Evolutionary conservation across 2,113 vertebrate genomes (phyloP), one percentile per base, ranked within the genome.

Genomic region (Gopherus flavomarginatus): DNA sequence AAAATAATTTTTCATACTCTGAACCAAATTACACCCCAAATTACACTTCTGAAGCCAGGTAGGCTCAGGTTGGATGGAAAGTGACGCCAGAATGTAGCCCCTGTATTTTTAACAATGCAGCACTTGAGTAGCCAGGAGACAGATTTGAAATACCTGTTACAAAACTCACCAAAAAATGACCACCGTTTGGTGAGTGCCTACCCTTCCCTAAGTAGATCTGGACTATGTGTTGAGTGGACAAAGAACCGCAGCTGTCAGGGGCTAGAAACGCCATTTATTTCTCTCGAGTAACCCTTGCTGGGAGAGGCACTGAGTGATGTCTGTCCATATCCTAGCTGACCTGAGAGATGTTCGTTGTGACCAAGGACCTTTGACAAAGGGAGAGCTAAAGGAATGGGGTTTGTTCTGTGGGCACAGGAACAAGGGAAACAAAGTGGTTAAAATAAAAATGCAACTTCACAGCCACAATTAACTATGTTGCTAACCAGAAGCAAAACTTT

Each of bases 61-160:
- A 88, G 87, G 85, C 88, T 81, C 65, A 59, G 85, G 22, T 92
- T 38, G 65, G 53, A 84, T 87, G 82, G 91, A 86, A 93, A 95
- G 38, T 5, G 6, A 93, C 87, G 75, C 57, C 91, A 87, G 83
- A 96, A 50, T 83, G 29, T 49, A 87, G 86, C 81, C 89, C 79
- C 79, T 95, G 94, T 88, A 42, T 9, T 87, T 96, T 75, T 93
- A 94, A 86, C 56, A 89, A 82, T 88, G 56, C 88, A 94, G 86
- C 89, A 88, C 88, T 91, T 29, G 26, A 90, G 89, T 49, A 90
- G 89, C 86, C 94, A 38, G 90, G 88, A 96, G 83, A 82, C 89
- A 86, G 86, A 90, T 96, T 90, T 89, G 91, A 96, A 98, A 97
- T 96, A 95, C 90, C 88, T 96, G 90, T 94, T 97, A 75, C 49